Conservation (phyloP, 2,888 invertebrate genomes). For the Phengaris arion region DNA sequence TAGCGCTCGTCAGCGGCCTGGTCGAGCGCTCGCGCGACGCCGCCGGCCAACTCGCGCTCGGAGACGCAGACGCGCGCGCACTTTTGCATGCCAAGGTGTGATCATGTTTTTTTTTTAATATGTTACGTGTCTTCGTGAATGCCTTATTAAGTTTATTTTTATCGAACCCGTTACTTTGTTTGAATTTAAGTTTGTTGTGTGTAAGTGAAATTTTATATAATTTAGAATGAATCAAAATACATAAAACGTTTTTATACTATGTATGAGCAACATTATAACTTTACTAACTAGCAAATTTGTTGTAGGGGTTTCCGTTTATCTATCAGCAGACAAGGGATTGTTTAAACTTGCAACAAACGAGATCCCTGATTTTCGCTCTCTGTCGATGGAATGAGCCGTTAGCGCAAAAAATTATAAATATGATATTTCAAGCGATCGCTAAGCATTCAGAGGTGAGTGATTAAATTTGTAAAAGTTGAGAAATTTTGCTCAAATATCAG, state of each 20-base stretch:
- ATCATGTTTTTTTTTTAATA: not conserved
- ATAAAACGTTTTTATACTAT: too few relatives aligned
- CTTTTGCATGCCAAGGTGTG: conserved; percentile 91
- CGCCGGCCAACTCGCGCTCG: conserved; percentile 85
- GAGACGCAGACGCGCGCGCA: conserved; percentile 88
- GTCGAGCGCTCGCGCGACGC: conserved; percentile 93
- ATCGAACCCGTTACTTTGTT: too few relatives aligned
- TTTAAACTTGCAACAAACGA: conserved; percentile 94
- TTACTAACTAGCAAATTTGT: conserved; percentile 38
- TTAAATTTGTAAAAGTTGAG: not conserved
- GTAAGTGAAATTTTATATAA: too few relatives aligned
- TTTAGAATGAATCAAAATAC: too few relatives aligned
- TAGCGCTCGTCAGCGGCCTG: conserved; percentile 91
- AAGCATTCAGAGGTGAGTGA: conserved; percentile 89
- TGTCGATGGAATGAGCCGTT: conserved; percentile 94
- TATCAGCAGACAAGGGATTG: conserved; percentile 97
- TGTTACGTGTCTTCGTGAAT: not conserved
- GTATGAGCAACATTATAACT: too few relatives aligned
- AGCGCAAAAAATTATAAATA: conserved; percentile 92
- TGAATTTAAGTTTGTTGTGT: not conserved
- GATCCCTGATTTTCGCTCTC: conserved; percentile 93
- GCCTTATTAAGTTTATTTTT: too few relatives aligned
- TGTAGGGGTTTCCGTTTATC: conserved; percentile 93
- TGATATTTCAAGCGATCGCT: conserved; percentile 94
- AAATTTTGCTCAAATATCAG: not conserved